phyloP scores from a whole-genome alignment of 1,140 invertebrate species.

The Halesus radiatus region DNA sequence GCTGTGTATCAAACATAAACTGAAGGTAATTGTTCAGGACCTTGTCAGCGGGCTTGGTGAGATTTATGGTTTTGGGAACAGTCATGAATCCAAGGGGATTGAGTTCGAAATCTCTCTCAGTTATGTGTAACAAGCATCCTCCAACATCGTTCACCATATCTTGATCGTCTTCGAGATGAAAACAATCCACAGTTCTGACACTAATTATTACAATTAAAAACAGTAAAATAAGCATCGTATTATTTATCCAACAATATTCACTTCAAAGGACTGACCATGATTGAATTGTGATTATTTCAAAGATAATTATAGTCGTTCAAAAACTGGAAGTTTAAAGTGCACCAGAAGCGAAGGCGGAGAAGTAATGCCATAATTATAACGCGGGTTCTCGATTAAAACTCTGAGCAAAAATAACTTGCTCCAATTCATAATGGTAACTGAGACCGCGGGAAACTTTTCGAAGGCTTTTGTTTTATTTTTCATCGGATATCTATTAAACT shows the following conservation, averaged over 20 bases:
- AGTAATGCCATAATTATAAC: neutral
- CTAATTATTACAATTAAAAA: neutral
- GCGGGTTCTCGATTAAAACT: conserved; percentile 12
- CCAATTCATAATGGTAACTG: conserved; percentile 18
- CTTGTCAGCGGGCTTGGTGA: conserved; percentile 30
- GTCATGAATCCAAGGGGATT: conserved; percentile 45
- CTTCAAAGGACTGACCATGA: too few species aligned
- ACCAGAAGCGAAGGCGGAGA: neutral
- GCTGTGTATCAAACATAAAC: neutral
- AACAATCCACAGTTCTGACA: neutral
- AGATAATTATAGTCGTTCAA: too few species aligned
- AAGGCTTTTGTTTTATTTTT: conserved; percentile 31
- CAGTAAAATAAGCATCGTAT: neutral
- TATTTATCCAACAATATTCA: too few species aligned
- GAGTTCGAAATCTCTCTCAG: conserved; percentile 41
- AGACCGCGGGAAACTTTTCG: conserved; percentile 1
- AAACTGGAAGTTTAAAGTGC: neutral
- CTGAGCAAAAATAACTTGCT: neutral
- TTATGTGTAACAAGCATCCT: conserved; percentile 40
- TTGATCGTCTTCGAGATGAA: neutral
- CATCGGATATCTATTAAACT: conserved; percentile 25
- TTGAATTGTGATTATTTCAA: too few species aligned
- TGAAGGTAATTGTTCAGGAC: conserved; percentile 41
- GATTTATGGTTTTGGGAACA: conserved; percentile 46
- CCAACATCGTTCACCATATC: conserved; percentile 25